Evolutionary conservation across 1,140 invertebrate genomes (phyloP), one percentile per base, ranked within the genome.

Genomic region (Colletes latitarsis): DNA sequence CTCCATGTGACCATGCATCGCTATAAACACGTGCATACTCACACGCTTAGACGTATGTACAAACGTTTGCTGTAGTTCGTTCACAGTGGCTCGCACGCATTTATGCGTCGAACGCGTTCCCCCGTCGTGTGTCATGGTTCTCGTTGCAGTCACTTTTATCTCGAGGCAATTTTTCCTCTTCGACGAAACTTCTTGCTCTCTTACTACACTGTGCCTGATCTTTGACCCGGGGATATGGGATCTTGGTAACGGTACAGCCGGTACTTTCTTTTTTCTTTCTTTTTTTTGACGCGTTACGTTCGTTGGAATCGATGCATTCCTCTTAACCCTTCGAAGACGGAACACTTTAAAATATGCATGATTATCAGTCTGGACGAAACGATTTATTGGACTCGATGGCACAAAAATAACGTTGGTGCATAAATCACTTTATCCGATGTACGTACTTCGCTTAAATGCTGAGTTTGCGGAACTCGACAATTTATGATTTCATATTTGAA

Each of bases 31-130:
- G 30, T 52, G 58, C 9, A 52, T 57, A 41, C 1, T 46, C 55
- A 72, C 77, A 4, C 9, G 9, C n/a, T 30, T 30, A 30, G 3
- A n/a, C 2, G 6, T 4, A 17, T 30, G 30, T 21, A 58, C 43
- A 67, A 15, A 46, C 52, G 58, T 66, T 80, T 64, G 71, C 52
- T 6, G 1, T n/a, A n/a, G n/a, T n/a, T n/a, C n/a, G n/a, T n/a
- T n/a, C n/a, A n/a, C n/a, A n/a, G n/a, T n/a, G 12, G 21, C 21
- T 69, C 39, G 8, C 53, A 30, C 17, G n/a, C 4, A 62, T 30
- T 49, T 39, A 30, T 6, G 12, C 19, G 30, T 12, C 67, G 41
- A 10, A 6, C 39, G 14, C 49, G 52, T 52, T 41, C 10, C 9
- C 15, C 19, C 49, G 5, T 5, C 41, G 12, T 17, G 17, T 9